Evolutionary conservation across 2,113 vertebrate species (phyloP), one percentile per base, ranked within the genome.

Genomic region (Ciconia boyciana): DNA sequence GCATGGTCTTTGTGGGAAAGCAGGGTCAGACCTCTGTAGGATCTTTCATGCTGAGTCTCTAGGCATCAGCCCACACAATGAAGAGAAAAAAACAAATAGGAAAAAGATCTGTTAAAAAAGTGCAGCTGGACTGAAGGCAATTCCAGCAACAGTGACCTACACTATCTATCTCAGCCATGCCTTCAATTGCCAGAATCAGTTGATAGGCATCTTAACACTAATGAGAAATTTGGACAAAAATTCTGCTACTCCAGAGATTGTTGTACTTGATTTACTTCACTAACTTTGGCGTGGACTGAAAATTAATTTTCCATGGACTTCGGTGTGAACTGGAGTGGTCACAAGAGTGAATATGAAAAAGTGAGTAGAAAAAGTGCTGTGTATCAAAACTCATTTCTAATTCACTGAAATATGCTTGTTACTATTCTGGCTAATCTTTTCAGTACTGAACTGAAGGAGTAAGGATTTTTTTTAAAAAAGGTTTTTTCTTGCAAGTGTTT

Each of bases 231-330:
- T 10, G 52, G 88, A 60, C 86, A 83, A 68, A 60, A 78, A 13
- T 32, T 83, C 68, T 70, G 16, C n/a, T 58, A n/a, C 55, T 70
- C 72, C 4, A 9, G 41, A 83, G 68, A 77, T 58, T 78, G 32
- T 26, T 83, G 49, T 39, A 28, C 39, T 87, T 70, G 25, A 88
- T 80, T 92, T 74, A 90, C 68, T 87, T 68, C 60, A 43, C 55
- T 74, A 83, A 49, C 31, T 90, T 77, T 70, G 41, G 18, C 8
- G 1, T 49, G 25, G 58, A 76, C n/a, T 68, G 41, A 78, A 94
- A 96, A 95, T 44, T 87, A 87, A 79, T 93, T 96, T 96, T 94
- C 61, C 57, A 61, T 44, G 57, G 84, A 71, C 17, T 52, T 88
- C 24, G 62, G 28, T 34, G 26, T 78, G 80, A 94, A 70, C 61